Conservation (phyloP, 2,113 vertebrate species). For the Equus przewalskii region DNA sequence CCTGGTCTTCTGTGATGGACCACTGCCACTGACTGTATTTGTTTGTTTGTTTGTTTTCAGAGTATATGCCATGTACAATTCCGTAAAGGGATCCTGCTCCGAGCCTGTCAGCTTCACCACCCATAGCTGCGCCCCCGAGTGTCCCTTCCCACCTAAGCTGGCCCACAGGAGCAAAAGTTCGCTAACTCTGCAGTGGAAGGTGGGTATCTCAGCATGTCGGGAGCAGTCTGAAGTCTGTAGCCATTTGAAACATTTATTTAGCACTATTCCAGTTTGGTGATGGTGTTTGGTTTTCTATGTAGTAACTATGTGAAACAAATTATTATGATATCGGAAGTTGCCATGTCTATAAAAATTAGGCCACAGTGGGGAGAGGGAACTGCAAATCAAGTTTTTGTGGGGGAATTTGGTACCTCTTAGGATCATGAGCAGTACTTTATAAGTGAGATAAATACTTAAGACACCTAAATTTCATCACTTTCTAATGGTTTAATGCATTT, state of each 20-base stretch:
- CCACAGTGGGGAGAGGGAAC: background rate
- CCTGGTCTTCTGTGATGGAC: background rate
- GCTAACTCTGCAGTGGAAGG: constrained; percentile 98
- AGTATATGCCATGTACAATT: constrained; percentile 94
- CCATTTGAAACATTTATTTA: background rate
- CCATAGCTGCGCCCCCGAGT: constrained; percentile 95
- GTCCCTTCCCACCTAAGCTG: constrained; percentile 94
- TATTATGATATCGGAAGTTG: background rate
- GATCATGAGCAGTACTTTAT: background rate
- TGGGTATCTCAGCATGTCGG: constrained; percentile 76
- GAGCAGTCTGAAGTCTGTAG: background rate
- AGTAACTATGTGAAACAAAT: background rate
- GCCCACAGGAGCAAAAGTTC: constrained; percentile 96
- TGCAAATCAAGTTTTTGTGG: background rate
- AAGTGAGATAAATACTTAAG: background rate
- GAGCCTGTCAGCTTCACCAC: constrained; percentile 96
- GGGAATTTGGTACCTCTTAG: background rate
- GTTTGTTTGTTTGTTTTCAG: constrained; percentile 85
- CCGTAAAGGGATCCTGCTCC: constrained; percentile 94
- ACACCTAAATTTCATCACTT: background rate
- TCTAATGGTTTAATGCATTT: background rate
- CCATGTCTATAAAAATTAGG: background rate
- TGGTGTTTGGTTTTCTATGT: background rate
- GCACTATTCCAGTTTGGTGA: background rate
- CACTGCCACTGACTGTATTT: background rate